Percentiles rank a stretch among this genome's conserved stretches.
Evolutionary conservation across 1,140 invertebrate species (phyloP).

Genomic region (Diorhabda sublineata): DNA sequence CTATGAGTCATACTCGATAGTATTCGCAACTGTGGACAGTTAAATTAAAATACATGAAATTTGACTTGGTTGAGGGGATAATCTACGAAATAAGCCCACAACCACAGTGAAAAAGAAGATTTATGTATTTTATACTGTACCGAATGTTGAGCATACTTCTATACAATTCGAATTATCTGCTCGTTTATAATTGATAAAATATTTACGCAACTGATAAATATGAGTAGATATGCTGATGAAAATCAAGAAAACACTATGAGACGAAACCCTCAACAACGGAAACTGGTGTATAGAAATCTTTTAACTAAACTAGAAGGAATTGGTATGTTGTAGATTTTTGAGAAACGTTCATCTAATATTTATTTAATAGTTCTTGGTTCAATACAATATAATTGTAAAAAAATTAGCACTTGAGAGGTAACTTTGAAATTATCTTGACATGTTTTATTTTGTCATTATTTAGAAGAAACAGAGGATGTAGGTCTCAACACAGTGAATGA

Average conservation of each 20-base stretch:
- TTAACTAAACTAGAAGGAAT: slow-evolving; percentile 30
- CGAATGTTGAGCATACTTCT: too few relatives aligned
- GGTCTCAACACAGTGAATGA: slow-evolving; percentile 44
- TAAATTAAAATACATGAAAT: too few relatives aligned
- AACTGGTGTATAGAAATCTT: slow-evolving; percentile 25
- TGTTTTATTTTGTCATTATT: not conserved
- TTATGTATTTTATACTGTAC: too few relatives aligned
- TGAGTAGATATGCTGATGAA: not conserved
- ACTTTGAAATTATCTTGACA: not conserved
- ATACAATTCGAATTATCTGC: too few relatives aligned
- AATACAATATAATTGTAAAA: not conserved
- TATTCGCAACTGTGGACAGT: too few relatives aligned
- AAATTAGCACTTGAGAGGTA: not conserved
- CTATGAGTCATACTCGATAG: too few relatives aligned
- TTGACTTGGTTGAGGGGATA: too few relatives aligned
- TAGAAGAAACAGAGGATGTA: slow-evolving; percentile 38
- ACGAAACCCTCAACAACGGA: slow-evolving; percentile 20
- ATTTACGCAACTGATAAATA: too few relatives aligned
- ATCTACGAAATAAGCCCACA: too few relatives aligned
- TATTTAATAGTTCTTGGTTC: not conserved
- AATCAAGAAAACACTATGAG: slow-evolving; percentile 16
- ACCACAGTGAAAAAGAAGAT: too few relatives aligned
- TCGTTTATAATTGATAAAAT: too few relatives aligned
- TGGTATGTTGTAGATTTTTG: slow-evolving; percentile 17
- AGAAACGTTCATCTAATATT: not conserved